Evolutionary conservation across 2,888 invertebrate species (phyloP), one percentile per base, ranked within the genome.

Genomic region (Linnaemya vulpina): DNA sequence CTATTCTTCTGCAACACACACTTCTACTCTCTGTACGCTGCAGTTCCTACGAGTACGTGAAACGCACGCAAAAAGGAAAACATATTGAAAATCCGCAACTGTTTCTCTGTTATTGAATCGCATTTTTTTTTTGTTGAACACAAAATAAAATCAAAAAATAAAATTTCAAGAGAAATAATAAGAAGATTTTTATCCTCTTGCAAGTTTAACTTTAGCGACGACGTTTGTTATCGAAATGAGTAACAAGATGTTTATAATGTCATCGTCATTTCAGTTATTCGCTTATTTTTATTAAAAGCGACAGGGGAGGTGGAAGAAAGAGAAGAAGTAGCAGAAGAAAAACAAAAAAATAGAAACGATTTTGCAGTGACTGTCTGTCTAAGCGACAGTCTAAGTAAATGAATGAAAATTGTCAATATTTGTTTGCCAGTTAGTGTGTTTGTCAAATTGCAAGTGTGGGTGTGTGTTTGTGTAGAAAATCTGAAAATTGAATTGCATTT

Each of bases 401-500:
- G 76, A 76, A 75, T 68, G 49, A 65, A 75, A 65, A 83, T 77
- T 77, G 82, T 83, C 82, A 83, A 83, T 75, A 81, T 81, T 81
- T 83, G 76, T 65, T 65, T 83, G 71, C 40, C 38, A 65, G 71
- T 76, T 76, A 63, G 76, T 76, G 13, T 46, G 40, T 65, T 51
- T 62, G 68, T 22, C 20, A 30, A 25, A 11, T 5, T 60, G 3
- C 5, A 43, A 35, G 46, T 51, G 74, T 55, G 22, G 17, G 53
- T 63, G 35, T 63, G 35, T 70, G 70, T 76, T 46, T 71, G 76
- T 67, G 58, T 70, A 46, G 51, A 76, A 82, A 85, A 79, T 85
- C 78, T 62, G 71, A 85, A 85, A 85, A 85, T 85, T 82, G 85
- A 85, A 85, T 85, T 85, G 85, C 82, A 85, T 85, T 85, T 85